These are phyloP conservation scores for Erinaceus europaeus DNA, from an alignment of 2,113 vertebrate species.

Conservation along the genomic window DNA sequence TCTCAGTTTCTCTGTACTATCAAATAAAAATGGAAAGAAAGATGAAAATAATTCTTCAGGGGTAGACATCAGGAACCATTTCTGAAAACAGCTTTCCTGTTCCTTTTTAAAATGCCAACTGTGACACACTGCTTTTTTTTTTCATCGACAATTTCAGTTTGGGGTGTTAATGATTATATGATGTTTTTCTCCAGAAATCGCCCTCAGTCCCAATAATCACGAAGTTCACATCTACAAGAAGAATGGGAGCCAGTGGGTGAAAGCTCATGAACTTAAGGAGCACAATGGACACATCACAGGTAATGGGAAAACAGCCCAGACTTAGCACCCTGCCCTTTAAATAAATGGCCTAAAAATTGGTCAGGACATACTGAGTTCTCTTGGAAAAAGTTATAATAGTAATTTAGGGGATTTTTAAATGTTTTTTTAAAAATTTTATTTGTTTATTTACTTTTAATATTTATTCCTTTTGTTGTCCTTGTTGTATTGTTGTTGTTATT, in stretches of 20 bases:
- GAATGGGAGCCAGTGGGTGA: constrained; percentile 96
- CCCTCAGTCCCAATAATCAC: constrained; percentile 98
- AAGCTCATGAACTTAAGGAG: constrained; percentile 97
- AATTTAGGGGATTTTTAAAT: too few relatives aligned
- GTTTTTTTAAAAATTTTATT: too few relatives aligned
- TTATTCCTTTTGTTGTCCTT: too few relatives aligned
- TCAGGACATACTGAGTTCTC: constrained; percentile 5
- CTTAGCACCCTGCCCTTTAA: neutral
- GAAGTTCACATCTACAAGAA: constrained; percentile 99
- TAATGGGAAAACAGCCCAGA: constrained; percentile 59
- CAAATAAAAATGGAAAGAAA: too few relatives aligned
- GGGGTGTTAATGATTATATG: constrained; percentile 14
- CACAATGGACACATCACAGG: constrained; percentile 99
- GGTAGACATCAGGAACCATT: neutral
- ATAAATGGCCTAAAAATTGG: neutral
- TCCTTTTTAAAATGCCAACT: constrained; percentile 6
- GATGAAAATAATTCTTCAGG: neutral
- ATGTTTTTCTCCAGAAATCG: constrained; percentile 88
- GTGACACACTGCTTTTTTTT: neutral
- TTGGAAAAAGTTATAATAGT: neutral
- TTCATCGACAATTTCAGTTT: neutral
- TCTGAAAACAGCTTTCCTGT: neutral
- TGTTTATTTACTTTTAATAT: too few relatives aligned
- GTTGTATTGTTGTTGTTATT: too few relatives aligned
- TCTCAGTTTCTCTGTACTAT: neutral